Evolutionary conservation across 1,140 invertebrate species (phyloP).

Genomic region (Brachionus calyciflorus): DNA sequence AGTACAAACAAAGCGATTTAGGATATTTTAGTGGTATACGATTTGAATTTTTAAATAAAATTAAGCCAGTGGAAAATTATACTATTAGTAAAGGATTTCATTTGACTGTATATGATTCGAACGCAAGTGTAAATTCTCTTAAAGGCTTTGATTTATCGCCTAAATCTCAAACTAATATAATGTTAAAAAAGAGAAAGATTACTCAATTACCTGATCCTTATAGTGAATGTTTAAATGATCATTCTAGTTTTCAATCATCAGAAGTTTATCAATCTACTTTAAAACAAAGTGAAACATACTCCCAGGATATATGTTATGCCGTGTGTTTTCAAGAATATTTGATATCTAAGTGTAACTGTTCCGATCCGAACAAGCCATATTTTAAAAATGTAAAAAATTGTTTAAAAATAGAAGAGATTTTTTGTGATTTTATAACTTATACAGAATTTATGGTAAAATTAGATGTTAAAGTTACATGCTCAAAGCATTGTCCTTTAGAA

Average conservation of each 20-base stretch:
- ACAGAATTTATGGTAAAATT: neutral
- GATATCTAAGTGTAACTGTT: neutral
- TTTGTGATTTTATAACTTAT: neutral
- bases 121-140: neutral
- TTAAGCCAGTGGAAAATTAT: neutral
- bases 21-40: neutral
- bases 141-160: neutral
- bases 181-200: neutral
- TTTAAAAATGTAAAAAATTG: neutral
- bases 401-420: neutral
- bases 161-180: neutral
- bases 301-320: neutral
- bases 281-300: neutral
- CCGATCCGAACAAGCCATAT: neutral
- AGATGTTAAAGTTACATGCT: neutral
- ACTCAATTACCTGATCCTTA: neutral
- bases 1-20: neutral
- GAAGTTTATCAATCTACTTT: neutral
- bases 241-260: neutral
- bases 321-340: neutral
- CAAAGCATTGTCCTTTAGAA: constrained; percentile 4
- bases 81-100: neutral
- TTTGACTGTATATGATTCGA: neutral
- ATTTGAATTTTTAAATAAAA: constrained; percentile 2
- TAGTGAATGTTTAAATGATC: neutral